Evolutionary conservation across 2,888 invertebrate genomes (phyloP), one percentile per base, ranked within the genome.

Genomic region (Mylabris sibirica): DNA sequence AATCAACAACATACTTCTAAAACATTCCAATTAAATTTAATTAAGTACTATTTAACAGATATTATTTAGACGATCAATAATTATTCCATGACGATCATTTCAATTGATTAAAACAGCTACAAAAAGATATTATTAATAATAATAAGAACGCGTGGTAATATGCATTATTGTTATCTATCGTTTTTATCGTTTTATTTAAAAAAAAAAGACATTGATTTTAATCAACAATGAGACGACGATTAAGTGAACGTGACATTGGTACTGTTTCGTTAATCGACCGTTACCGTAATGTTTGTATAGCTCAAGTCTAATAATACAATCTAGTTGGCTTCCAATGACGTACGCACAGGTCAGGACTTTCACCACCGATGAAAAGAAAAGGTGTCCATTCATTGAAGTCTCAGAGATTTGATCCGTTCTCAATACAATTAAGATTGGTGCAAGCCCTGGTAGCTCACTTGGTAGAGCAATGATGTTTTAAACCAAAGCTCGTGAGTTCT

Each of bases 61-160:
- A n/a, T 20, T 53, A 53, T 53, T 53, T 24, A 22, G 53, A 53
- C 53, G 22, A 53, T 53, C 53, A 53, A 53, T 53, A 24, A 24
- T 53, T 24, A 53, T 53, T 53, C 17, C 24, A 12, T 53, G 53
- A 53, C 22, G 24, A 22, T 22, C 53, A 22, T 53, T 53, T 53
- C 53, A 53, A 53, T 53, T 49, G 49, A 49, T 9, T 44, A 5
- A 44, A 44, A 44, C 30, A 8, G 30, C 4, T 30, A 30, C 30
- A 30, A 30, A 30, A 30, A 30, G 8, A 30, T 30, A 8, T 30
- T 30, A 8, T 30, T 30, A 30, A 30, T 30, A 30, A 30, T 8
- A 8, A 30, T 8, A 30, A 30, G 4, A 20, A 41, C 11, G 5
- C n/a, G 4, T 41, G 12, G 12, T n/a, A 17, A 17, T 17, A 1